Base-by-base conservation (phyloP, 2,797 vertebrate genomes). In the Ptychobarbus kaznakovi region DNA sequence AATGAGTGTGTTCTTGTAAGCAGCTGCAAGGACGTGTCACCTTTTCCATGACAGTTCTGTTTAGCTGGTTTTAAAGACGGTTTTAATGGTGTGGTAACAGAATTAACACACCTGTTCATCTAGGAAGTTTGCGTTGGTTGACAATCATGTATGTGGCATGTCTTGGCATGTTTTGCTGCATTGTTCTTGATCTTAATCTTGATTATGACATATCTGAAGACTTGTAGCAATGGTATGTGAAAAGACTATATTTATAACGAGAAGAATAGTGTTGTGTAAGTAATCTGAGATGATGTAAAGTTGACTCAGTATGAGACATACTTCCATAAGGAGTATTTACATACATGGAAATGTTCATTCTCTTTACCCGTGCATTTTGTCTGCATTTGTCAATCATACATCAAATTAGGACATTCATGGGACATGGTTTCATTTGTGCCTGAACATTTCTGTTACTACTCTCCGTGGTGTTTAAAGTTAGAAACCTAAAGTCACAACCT, bases 191-290 rank as follows among this genome's bases (percentile, higher is more conserved):
- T 58, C 22, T 58, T 58, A 58, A n/a, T 44, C 4, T 32, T 58
- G 18, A 72, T 72, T 42, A 70, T 7, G 13, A 6, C 35, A 78
- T 58, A 77, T 77, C 35, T 28, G 13, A 28, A 80, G 44, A 46
- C 25, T 72, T 58, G 35, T 32, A 20, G 7, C 35, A 51, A 56
- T 25, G 46, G 22, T 7, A 35, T 44, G 13, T 70, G 66, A 42
- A 35, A 69, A 53, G 22, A 56, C 42, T 40, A 15, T 58, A 53
- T 16, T 49, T 56, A 44, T 38, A 25, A 35, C 10, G 4, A 70
- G 8, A 40, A 42, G n/a, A 82, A 82, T 82, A 32, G 25, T 20
- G 35, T 82, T 73, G n/a, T 2, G 10, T 46, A 66, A 73, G 20
- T 56, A 12, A 1, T 6, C 10, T 13, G 80, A 25, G 11, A 70